Conservation (phyloP, 2,888 invertebrate genomes). For the Cerastis rubricosa region DNA sequence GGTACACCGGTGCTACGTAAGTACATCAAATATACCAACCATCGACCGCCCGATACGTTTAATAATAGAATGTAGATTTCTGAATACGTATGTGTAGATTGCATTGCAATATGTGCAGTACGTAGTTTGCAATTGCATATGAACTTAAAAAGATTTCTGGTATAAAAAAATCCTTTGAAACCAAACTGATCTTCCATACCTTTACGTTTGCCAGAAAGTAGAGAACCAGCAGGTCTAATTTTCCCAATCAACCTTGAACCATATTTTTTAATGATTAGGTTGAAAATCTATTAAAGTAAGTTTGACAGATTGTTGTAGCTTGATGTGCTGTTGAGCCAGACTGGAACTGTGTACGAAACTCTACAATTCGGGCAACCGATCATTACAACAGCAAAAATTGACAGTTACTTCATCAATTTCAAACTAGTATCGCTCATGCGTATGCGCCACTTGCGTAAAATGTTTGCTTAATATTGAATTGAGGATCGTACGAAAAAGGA, state of each 20-base stretch:
- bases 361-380: neutral
- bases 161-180: neutral
- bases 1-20: constrained; percentile 34
- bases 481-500: constrained; percentile 74
- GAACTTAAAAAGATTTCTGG: neutral
- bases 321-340: neutral
- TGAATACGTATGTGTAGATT: constrained; percentile 16
- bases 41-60: constrained; percentile 33
- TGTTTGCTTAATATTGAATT: constrained; percentile 31
- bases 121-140: neutral
- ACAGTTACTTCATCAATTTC: constrained; percentile 3
- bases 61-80: constrained; percentile 40
- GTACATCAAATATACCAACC: constrained; percentile 33
- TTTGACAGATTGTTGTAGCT: too few relatives aligned
- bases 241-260: too few relatives aligned
- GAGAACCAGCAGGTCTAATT: too few relatives aligned
- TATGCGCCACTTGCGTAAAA: constrained; percentile 24
- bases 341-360: neutral
- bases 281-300: too few relatives aligned
- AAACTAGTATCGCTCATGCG: constrained; percentile 13
- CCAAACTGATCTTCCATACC: too few relatives aligned
- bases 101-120: constrained; percentile 21
- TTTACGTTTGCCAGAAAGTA: too few relatives aligned
- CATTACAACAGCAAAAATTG: neutral
- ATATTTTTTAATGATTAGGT: too few relatives aligned